phyloP scores from a whole-genome alignment of 2,888 invertebrate genomes.

The Temnothorax unifasciatus region DNA sequence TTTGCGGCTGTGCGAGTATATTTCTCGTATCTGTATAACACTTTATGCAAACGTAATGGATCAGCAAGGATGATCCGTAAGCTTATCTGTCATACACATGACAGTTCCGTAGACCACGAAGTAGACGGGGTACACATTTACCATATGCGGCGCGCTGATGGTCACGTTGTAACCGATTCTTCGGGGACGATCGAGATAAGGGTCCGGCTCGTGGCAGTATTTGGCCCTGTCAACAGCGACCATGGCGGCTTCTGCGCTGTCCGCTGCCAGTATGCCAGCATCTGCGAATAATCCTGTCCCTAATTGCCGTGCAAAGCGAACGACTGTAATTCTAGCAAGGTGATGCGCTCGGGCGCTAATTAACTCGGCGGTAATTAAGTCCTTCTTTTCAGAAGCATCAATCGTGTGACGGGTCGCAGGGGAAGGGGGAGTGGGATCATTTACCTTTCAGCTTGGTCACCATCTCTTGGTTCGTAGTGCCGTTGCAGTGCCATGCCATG shows the following conservation, averaged over 20 bases:
- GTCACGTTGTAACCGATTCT: constrained; percentile 98
- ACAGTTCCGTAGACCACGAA: neutral
- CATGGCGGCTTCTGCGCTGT: constrained; percentile 94
- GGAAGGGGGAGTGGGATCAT: constrained; percentile 52
- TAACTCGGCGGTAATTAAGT: neutral
- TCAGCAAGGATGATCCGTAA: neutral
- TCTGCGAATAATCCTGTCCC: constrained; percentile 87
- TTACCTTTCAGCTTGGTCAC: constrained; percentile 93
- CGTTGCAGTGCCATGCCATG: constrained; percentile 98
- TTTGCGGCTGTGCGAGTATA: neutral
- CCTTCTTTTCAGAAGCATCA: neutral
- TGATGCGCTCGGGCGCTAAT: neutral
- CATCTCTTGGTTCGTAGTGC: constrained; percentile 93
- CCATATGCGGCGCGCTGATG: constrained; percentile 99
- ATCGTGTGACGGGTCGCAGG: neutral
- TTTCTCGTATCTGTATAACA: neutral
- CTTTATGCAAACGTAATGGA: neutral
- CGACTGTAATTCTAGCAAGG: neutral
- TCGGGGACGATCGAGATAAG: constrained; percentile 97
- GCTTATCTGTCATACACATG: neutral
- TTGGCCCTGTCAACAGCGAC: constrained; percentile 93
- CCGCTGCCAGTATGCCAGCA: constrained; percentile 93
- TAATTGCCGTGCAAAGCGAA: constrained; percentile 17
- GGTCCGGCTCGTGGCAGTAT: constrained; percentile 91
- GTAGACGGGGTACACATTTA: constrained; percentile 82